Conservation (phyloP, 2,113 vertebrate genomes). For the Menura novaehollandiae region DNA sequence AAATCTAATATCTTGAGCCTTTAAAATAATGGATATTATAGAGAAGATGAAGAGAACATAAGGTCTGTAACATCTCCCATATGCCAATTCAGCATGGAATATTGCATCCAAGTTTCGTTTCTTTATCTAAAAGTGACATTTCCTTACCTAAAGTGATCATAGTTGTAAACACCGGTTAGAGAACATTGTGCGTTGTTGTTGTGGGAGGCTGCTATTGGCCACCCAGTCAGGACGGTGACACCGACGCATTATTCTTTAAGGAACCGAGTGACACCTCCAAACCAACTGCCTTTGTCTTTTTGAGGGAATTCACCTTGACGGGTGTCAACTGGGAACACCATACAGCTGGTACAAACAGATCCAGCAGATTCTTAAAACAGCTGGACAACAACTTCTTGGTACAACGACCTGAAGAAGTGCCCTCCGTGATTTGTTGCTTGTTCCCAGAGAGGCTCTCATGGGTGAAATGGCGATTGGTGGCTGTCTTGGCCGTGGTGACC, state of each 20-base stretch:
- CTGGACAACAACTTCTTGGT: neutral
- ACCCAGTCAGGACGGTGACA: neutral
- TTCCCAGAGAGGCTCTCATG: neutral
- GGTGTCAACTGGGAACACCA: too few relatives aligned
- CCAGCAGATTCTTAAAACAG: too few relatives aligned
- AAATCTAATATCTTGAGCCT: neutral
- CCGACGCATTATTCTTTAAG: neutral
- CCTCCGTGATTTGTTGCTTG: neutral
- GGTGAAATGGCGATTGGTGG: neutral
- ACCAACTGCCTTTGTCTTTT: neutral
- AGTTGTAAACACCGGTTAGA: neutral
- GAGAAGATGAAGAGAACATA: neutral
- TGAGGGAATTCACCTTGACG: neutral
- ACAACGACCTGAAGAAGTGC: too few relatives aligned
- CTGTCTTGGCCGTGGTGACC: neutral
- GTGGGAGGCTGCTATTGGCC: neutral
- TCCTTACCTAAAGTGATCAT: neutral
- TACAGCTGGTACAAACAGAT: neutral
- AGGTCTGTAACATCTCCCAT: neutral
- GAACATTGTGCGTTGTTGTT: neutral
- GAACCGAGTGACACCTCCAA: neutral
- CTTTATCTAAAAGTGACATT: neutral
- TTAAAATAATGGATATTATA: neutral
- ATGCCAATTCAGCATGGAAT: neutral
- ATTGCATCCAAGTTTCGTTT: neutral